Percentiles rank a stretch among this genome's conserved stretches.
These are phyloP conservation scores for Dermatemys mawii DNA, from an alignment of 2,113 vertebrate species.

Conservation along the genomic window DNA sequence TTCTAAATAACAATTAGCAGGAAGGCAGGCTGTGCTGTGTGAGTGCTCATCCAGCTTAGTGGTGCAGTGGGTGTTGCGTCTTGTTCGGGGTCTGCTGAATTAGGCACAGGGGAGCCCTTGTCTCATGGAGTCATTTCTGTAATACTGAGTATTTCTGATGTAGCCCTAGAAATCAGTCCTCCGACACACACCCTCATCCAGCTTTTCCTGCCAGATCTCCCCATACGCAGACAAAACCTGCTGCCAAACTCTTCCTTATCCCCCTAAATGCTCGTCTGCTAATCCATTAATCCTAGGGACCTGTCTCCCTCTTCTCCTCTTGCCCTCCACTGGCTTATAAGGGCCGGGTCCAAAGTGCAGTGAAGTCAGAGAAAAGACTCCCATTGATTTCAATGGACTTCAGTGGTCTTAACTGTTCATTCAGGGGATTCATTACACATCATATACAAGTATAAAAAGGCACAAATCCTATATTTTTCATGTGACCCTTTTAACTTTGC, in stretches of 20 bases:
- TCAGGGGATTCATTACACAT: not conserved
- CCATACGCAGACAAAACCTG: fast-evolving
- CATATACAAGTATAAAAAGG: not conserved
- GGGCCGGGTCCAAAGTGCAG: not conserved
- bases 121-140: not conserved
- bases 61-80: not conserved
- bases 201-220: constrained; percentile 1
- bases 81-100: not conserved
- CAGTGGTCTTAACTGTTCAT: not conserved
- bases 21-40: not conserved
- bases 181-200: fast-evolving
- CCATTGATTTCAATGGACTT: not conserved
- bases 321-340: not conserved
- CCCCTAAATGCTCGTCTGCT: not conserved
- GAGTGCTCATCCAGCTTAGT: not conserved
- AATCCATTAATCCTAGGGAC: not conserved
- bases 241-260: not conserved
- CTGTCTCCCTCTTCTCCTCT: not conserved
- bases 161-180: not conserved
- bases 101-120: not conserved
- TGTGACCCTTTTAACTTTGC: not conserved
- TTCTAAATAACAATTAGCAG: not conserved
- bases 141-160: not conserved
- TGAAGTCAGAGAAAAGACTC: not conserved
- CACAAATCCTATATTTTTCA: not conserved